These are phyloP conservation scores for Agriopis marginaria DNA, from an alignment of 2,888 invertebrate species.

Conservation along the genomic window DNA sequence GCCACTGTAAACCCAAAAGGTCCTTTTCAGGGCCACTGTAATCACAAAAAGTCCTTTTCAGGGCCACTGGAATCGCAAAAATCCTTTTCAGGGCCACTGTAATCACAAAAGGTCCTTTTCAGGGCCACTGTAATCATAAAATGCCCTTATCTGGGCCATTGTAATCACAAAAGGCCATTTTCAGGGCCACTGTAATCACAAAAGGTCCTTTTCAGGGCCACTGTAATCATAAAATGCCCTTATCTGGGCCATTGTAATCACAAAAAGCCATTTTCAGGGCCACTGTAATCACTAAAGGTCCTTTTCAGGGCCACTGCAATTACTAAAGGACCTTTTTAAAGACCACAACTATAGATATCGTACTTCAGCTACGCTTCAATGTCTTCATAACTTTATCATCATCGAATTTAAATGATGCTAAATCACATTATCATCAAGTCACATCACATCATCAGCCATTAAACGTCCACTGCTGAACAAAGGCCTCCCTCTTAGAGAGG, in stretches of 20 bases:
- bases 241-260: conserved; percentile 10
- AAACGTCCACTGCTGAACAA: too few species aligned
- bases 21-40: conserved; percentile 19
- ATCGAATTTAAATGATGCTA: background rate
- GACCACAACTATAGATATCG: background rate
- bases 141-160: background rate
- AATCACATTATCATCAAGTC: background rate
- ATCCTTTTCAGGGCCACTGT: background rate
- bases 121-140: conserved; percentile 26
- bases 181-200: conserved; percentile 13
- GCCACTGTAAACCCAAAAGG: conserved; percentile 32
- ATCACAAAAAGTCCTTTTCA: background rate
- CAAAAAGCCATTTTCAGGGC: conserved; percentile 21
- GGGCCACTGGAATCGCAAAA: conserved; percentile 1
- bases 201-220: conserved; percentile 22
- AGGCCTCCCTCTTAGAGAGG: too few species aligned
- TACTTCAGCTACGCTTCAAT: background rate
- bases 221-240: conserved; percentile 9
- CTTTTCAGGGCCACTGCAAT: conserved; percentile 30
- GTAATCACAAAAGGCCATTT: conserved; percentile 2
- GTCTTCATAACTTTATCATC: background rate
- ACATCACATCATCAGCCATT: too few species aligned
- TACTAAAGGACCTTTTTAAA: background rate
- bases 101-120: conserved; percentile 39
- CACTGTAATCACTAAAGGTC: conserved; percentile 25